Evolutionary conservation across 2,888 invertebrate species (phyloP), one percentile per base, ranked within the genome.

Genomic region (Dynastes tityus): DNA sequence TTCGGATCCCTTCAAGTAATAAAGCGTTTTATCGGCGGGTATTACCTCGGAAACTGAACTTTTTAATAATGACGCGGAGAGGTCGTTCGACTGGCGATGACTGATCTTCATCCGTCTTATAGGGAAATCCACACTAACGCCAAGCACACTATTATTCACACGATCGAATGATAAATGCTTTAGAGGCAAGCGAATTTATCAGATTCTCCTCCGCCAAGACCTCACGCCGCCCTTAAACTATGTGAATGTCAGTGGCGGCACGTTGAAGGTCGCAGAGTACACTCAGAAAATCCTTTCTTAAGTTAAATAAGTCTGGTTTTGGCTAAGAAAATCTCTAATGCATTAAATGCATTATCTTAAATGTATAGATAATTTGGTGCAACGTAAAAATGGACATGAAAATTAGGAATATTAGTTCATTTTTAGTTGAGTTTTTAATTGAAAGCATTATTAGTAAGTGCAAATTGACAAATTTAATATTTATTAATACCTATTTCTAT

Each of bases 111-210:
- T 45, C 40, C 16, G 5, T 71, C 53, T 16, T 51, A 13, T 2
- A 55, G 55, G 55, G 71, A 49, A 51, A n/a, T 67, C 0, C 67
- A n/a, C n/a, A 11, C 13, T n/a, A n/a, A 8, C 58, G 32, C 58
- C 40, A 32, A 16, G 37, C 32, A 4, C 32, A 68, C 71, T 55
- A n/a, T 11, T 2, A n/a, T 64, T 64, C 16, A 11, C 55, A 16
- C 53, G 32, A 51, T 71, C 71, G 22, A 55, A 71, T 71, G 71
- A 71, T 71, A 71, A 71, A 71, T 40, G 71, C 11, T 22, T 37
- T n/a, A 32, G 11, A 71, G 71, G 55, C 71, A 29, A n/a, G 70
- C 53, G 70, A 70, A 53, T 70, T 70, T 70, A 70, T 71, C 71
- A 58, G 58, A 58, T 71, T 71, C 58, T 58, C 58, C 37, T 8